Evolutionary conservation across 2,113 vertebrate genomes (phyloP).

Genomic region (Aix galericulata): DNA sequence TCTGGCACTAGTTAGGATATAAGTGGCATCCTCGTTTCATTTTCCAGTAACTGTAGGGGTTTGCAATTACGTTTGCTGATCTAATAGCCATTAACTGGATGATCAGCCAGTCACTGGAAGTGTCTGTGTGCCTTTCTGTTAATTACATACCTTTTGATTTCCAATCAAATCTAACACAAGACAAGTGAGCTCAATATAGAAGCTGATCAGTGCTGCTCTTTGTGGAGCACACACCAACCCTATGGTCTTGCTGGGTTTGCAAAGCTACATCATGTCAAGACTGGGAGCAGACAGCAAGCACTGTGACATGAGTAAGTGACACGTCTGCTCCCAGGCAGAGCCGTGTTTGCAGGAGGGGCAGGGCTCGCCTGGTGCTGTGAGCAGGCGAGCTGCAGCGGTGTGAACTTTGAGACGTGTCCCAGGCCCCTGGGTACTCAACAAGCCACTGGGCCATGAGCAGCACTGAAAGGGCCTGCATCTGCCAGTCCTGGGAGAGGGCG

Average conservation of each 20-base stretch:
- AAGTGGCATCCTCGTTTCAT: not conserved
- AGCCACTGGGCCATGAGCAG: not conserved
- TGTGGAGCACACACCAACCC: not conserved
- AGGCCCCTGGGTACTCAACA: not conserved
- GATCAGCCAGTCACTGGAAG: not conserved
- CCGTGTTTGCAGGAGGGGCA: not conserved
- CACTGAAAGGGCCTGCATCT: rapidly evolving
- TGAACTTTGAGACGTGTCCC: not conserved
- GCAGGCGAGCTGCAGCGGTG: rapidly evolving
- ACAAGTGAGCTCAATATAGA: not conserved
- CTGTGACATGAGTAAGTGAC: rapidly evolving
- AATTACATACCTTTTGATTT: conserved; percentile 30
- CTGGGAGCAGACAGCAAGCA: rapidly evolving
- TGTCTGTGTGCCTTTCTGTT: not conserved
- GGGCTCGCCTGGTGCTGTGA: not conserved
- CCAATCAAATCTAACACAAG: not conserved
- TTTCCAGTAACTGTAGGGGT: not conserved
- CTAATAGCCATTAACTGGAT: not conserved
- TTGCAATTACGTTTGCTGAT: not conserved
- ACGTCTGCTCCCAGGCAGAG: rapidly evolving
- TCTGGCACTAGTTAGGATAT: not conserved
- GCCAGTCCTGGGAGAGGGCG: not conserved
- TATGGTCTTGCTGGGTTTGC: rapidly evolving
- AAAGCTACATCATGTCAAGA: rapidly evolving
- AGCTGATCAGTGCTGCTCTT: not conserved